Base-by-base conservation (phyloP, 2,888 invertebrate species). In the Clistopyga incitator region DNA sequence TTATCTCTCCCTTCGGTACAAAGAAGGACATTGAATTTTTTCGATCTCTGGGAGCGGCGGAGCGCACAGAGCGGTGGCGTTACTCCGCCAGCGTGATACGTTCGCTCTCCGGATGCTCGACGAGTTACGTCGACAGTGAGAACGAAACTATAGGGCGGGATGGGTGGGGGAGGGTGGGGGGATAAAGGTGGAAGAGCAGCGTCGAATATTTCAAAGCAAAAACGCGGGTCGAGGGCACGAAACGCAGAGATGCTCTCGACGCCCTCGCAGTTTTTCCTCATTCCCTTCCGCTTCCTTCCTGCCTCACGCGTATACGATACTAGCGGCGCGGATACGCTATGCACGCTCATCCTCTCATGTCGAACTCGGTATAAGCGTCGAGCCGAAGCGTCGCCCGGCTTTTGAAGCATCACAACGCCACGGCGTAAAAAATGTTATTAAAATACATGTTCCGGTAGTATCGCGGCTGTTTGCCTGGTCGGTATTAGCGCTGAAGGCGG, bases 391-490 rank as follows among this genome's bases (percentile, higher is more conserved):
- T 65, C 64, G 64, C 20, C 38, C 23, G 56, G 84, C 84, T 86
- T 85, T 86, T 87, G 84, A 85, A 74, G 84, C 82, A 77, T 70
- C 68, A 67, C 67, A 79, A 67, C 38, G 42, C n/a, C 38, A 61
- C 67, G 81, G 78, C 79, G 82, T 82, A 86, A 88, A 87, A 87
- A 87, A 87, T 85, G 87, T 90, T 90, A 90, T 91, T 91, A 90
- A 91, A 91, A 90, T 89, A 87, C 87, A 86, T 59, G 56, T 77
- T 90, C 87, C 81, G 59, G 76, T 71, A 76, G 68, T 68, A 80
- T 84, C 74, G 84, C 68, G 78, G 72, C 72, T 84, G 85, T 86
- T 85, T 64, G 20, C 84, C 78, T 29, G 61, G 34, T 64, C 45
- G 65, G 65, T 65, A 65, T 65, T 23, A 38, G 45, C 65, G 65